Conservation (phyloP, 2,797 vertebrate genomes). For the Phataginus tetradactyla region DNA sequence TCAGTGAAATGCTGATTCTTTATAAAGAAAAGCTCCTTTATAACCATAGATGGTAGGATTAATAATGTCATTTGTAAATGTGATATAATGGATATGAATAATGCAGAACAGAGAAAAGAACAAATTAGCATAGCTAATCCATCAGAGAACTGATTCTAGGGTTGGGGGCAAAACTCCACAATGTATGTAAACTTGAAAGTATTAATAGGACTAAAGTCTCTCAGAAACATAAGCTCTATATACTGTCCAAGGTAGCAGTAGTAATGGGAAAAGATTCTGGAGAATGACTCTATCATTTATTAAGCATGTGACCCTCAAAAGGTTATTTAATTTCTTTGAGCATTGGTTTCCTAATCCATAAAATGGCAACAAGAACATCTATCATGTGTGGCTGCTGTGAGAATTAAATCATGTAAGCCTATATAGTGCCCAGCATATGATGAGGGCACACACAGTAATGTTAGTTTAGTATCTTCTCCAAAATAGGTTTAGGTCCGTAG, state of each 20-base stretch:
- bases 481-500: neutral
- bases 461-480: neutral
- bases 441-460: neutral
- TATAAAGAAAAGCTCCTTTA: conserved; percentile 24
- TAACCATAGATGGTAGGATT: neutral
- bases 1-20: neutral
- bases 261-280: neutral
- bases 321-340: neutral
- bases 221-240: conserved; percentile 9
- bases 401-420: neutral
- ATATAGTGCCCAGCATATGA: neutral
- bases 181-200: neutral
- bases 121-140: conserved; percentile 20
- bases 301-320: neutral
- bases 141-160: neutral
- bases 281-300: neutral
- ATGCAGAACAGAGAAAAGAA: conserved; percentile 4
- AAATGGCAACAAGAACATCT: neutral
- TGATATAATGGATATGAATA: neutral
- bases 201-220: neutral
- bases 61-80: conserved; percentile 1
- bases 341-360: neutral
- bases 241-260: neutral
- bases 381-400: neutral
- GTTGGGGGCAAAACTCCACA: neutral